These are phyloP conservation scores for Sitobion miscanthi DNA, from an alignment of 1,140 invertebrate genomes.

Conservation along the genomic window DNA sequence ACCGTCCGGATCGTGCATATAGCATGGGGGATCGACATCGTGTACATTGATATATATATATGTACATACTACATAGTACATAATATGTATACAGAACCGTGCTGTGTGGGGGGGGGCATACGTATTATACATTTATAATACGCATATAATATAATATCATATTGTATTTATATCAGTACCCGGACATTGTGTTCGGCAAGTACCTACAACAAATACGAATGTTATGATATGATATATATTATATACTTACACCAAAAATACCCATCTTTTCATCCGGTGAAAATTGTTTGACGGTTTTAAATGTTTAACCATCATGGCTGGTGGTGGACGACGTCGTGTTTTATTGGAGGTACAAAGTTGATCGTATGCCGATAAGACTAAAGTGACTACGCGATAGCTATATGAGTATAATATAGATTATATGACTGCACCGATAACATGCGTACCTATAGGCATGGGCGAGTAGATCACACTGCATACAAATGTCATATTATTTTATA, in stretches of 20 bases:
- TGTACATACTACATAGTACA: not conserved
- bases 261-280: not conserved
- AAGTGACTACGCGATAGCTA: not conserved
- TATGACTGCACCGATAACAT: not conserved
- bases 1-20: not conserved
- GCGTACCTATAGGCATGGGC: not conserved
- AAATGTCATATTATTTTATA: no score
- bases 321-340: not conserved
- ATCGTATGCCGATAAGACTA: not conserved
- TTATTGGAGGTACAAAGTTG: not conserved
- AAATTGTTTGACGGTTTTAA: not conserved
- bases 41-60: not conserved
- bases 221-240: not conserved
- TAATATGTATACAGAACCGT: no score
- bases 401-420: not conserved
- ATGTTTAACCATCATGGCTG: not conserved
- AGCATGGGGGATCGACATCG: not conserved
- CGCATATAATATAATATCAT: not conserved
- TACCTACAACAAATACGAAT: not conserved
- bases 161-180: not conserved
- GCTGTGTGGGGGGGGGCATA: no score
- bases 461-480: not conserved
- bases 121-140: not conserved
- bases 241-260: not conserved
- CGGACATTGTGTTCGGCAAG: not conserved